Percentiles rank a stretch among this genome's conserved stretches.
These are phyloP conservation scores for Synergus gifuensis DNA, from an alignment of 2,888 invertebrate genomes.

Conservation along the genomic window DNA sequence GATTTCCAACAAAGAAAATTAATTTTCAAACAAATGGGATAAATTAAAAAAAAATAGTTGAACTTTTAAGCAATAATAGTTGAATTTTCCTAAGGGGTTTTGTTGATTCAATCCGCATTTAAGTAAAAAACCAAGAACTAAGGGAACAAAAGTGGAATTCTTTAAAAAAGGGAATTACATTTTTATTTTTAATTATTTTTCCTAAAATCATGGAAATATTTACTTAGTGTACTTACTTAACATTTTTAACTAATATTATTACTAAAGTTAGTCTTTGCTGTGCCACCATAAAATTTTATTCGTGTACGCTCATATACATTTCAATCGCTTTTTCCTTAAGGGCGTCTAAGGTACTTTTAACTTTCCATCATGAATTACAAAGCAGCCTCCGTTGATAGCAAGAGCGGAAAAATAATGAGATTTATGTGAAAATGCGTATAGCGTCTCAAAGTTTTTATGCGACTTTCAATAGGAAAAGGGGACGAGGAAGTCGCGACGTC, in stretches of 20 bases:
- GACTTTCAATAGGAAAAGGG: not conserved
- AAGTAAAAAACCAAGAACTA: too few relatives aligned
- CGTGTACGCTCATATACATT: not conserved
- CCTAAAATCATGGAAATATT: too few relatives aligned
- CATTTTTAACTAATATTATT: not conserved
- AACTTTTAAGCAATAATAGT: too few relatives aligned
- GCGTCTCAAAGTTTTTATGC: conserved; percentile 3
- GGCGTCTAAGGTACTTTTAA: not conserved
- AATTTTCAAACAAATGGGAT: too few relatives aligned
- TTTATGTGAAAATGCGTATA: conserved; percentile 41
- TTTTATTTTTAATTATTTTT: too few relatives aligned
- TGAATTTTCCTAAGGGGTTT: too few relatives aligned
- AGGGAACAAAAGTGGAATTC: too few relatives aligned
- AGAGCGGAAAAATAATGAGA: conserved; percentile 23
- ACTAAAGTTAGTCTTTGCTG: not conserved
- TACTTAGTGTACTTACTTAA: too few relatives aligned
- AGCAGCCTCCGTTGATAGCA: not conserved
- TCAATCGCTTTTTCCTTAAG: not conserved
- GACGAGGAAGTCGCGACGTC: conserved; percentile 13
- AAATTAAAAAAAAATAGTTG: too few relatives aligned
- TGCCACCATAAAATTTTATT: not conserved
- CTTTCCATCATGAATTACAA: conserved; percentile 5
- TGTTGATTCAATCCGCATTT: too few relatives aligned
- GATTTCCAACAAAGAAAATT: too few relatives aligned
- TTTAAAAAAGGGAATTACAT: too few relatives aligned